Evolutionary conservation across 2,797 vertebrate species (phyloP).

Genomic region (Anas georgica): DNA sequence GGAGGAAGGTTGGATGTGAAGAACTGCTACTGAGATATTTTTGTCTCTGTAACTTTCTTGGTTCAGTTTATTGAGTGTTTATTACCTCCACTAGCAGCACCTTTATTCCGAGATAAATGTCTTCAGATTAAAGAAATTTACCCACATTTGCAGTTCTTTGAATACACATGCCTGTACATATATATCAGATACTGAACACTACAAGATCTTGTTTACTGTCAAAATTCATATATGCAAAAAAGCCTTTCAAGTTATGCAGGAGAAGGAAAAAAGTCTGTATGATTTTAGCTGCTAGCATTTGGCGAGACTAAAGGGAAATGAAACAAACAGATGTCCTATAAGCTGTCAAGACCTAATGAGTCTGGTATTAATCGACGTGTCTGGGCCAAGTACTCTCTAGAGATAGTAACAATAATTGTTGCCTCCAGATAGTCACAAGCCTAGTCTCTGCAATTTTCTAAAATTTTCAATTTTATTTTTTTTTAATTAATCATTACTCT

Average conservation of each 20-base stretch:
- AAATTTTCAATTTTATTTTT: slow-evolving; percentile 42
- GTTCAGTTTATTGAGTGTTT: neutral
- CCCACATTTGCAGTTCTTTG: neutral
- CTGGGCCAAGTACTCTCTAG: slow-evolving; percentile 69
- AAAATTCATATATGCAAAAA: slow-evolving; percentile 26
- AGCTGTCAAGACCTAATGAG: slow-evolving; percentile 74
- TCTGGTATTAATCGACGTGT: slow-evolving; percentile 74
- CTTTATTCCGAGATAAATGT: slow-evolving; percentile 1
- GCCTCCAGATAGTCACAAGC: slow-evolving; percentile 56
- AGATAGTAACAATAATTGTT: slow-evolving; percentile 70
- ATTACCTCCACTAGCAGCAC: neutral
- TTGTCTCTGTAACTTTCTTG: neutral
- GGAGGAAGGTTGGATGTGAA: neutral
- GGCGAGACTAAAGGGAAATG: slow-evolving; percentile 54
- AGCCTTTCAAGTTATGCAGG: slow-evolving; percentile 21
- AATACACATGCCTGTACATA: neutral
- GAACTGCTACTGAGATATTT: neutral
- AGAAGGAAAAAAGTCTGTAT: neutral
- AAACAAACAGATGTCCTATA: slow-evolving; percentile 63
- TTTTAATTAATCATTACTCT: slow-evolving; percentile 48
- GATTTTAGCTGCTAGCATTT: slow-evolving; percentile 59
- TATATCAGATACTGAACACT: neutral
- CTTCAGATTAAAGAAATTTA: slow-evolving; percentile 20
- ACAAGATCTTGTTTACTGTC: slow-evolving; percentile 11
- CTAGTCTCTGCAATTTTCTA: slow-evolving; percentile 37